Evolutionary conservation across 1,140 invertebrate species (phyloP), one percentile per base, ranked within the genome.

Genomic region (Zophobas atratus): DNA sequence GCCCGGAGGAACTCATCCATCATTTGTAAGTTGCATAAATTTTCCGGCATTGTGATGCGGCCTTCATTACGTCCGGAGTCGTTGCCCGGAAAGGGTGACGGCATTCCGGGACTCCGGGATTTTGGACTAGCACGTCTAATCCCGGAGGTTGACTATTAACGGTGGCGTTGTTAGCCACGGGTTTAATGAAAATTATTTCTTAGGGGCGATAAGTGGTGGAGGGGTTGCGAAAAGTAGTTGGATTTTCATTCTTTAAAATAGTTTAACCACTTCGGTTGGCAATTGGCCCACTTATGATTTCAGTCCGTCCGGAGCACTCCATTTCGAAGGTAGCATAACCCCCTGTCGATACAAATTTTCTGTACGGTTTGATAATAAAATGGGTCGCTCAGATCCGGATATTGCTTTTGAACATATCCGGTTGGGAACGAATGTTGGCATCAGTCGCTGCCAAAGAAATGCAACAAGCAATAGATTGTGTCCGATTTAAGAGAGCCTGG

Each of bases 121-220:
- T 51, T 51, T 3, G 3, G 6, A 46, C 43, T 46, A 46, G 6
- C 49, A 20, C n/a, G 6, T 20, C 49, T 51, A 51, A 51, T 6
- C 4, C 49, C 20, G 4, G 49, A 51, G 4, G n/a, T 51, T 20
- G 3, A n/a, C 49, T 51, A 4, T 51, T 51, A 51, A 51, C 49
- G 41, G 36, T 63, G 35, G n/a, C 60, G 38, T 67, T 43, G 39
- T 33, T 20, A 67, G 39, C 60, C 60, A 43, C 60, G 1, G 60
- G n/a, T 67, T 67, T 67, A 67, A 67, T 67, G 60, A 67, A 67
- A 43, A 67, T 67, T 43, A 67, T 8, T 63, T 67, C 39, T 38
- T 46, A 33, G 53, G 33, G 56, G 36, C 32, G 60, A 32, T n/a
- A 33, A 32, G n/a, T 32, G 32, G 39, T 36, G 60, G 38, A 41